Evolutionary conservation across 2,888 invertebrate species (phyloP).

Genomic region (Trilocha varians): DNA sequence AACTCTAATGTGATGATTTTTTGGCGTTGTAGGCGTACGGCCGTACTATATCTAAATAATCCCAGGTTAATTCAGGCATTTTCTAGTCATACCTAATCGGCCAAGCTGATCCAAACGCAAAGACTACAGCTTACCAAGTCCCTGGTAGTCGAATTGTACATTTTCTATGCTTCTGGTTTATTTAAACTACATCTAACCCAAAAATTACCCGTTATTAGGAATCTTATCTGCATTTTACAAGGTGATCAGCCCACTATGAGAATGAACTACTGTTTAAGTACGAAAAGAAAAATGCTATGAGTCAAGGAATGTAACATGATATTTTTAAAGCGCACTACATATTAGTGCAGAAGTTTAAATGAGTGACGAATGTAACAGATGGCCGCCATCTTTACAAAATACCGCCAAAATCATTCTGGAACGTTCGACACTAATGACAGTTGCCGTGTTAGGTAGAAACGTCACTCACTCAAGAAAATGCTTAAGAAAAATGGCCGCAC

Average conservation of each 20-base stretch:
- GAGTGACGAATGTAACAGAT: no score
- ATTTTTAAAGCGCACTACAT: no score
- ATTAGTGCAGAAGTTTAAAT: no score
- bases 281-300: conserved; percentile 7
- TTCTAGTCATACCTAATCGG: neutral
- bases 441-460: neutral
- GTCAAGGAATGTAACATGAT: neutral
- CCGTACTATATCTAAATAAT: conserved; percentile 21
- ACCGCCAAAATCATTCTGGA: no score
- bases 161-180: conserved; percentile 37
- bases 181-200: conserved; percentile 5
- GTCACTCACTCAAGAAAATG: conserved; percentile 9
- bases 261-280: conserved; percentile 10
- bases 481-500: conserved; percentile 52
- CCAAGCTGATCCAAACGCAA: conserved; percentile 28
- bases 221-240: conserved; percentile 11
- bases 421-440: no score
- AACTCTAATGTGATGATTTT: conserved; percentile 65
- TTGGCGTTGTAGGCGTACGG: conserved; percentile 62
- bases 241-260: conserved; percentile 20
- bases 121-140: conserved; percentile 15
- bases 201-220: conserved; percentile 12
- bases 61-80: neutral
- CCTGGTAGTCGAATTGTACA: conserved; percentile 11
- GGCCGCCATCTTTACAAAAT: no score